A percentile compares a stretch with the other conserved stretches of the same genome.
Evolutionary conservation across 2,888 invertebrate genomes (phyloP).

Genomic region (Noctua comes): DNA sequence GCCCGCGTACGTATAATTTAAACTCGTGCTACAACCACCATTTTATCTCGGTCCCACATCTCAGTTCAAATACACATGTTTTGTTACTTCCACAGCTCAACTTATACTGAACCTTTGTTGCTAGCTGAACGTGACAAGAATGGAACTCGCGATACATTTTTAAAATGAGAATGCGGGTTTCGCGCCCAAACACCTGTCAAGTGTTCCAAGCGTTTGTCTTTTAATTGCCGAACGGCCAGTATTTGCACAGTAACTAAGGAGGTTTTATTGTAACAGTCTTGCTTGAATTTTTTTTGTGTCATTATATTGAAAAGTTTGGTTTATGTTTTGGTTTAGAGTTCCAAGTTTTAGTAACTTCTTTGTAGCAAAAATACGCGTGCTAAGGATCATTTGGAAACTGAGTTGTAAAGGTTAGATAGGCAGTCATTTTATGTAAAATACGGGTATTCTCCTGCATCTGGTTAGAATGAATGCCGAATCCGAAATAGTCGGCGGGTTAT

Average conservation of each 20-base stretch:
- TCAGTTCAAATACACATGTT: conserved; percentile 48
- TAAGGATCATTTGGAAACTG: neutral
- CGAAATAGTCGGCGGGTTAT: neutral
- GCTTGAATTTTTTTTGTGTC: conserved; percentile 26
- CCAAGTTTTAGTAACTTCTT: neutral
- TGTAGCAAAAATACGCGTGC: neutral
- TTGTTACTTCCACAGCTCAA: conserved; percentile 65
- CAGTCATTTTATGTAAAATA: neutral
- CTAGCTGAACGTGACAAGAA: conserved; percentile 80
- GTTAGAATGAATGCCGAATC: neutral
- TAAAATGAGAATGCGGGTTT: conserved; percentile 83
- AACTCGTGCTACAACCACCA: conserved; percentile 66
- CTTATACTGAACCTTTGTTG: conserved; percentile 67
- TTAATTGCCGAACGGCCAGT: conserved; percentile 68
- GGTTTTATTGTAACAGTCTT: conserved; percentile 51
- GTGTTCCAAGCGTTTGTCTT: conserved; percentile 73
- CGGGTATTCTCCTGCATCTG: neutral
- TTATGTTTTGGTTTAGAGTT: conserved; percentile 19
- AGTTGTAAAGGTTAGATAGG: neutral
- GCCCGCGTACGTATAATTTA: conserved; percentile 68
- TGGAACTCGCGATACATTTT: conserved; percentile 74
- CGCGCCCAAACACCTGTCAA: conserved; percentile 82
- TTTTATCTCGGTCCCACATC: conserved; percentile 49
- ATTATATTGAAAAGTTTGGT: conserved; percentile 10
- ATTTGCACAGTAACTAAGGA: conserved; percentile 64